Evolutionary conservation across 2,797 vertebrate genomes (phyloP), one percentile per base, ranked within the genome.

Genomic region (Chaetodon trifasciatus): DNA sequence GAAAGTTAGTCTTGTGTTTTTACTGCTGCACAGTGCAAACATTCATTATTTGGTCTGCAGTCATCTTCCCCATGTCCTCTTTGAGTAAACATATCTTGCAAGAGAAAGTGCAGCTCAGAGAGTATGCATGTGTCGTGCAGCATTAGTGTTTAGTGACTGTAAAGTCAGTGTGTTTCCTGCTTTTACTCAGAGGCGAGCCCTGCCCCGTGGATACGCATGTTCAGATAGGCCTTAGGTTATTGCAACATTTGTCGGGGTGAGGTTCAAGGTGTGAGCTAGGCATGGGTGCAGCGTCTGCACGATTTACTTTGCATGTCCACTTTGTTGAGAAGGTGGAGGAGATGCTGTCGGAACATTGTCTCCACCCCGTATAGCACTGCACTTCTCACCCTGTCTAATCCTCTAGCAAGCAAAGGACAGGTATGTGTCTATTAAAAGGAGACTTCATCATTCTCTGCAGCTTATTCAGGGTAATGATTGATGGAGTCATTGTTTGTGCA

Each of bases 161-260:
- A 53, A 67, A 68, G 44, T 87, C 83, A 86, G 71, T 73, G 62
- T n/a, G 57, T 87, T 90, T 93, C 88, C 82, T 87, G 81, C 73
- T 80, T 69, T 77, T 74, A 65, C 65, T 77, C 58, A 65, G 52
- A 69, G 71, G 11, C 81, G 65, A 81, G 86, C 84, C 90, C 81
- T 90, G 76, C 90, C 90, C 86, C 55, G 85, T 85, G 86, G 86
- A 82, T 64, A 91, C 89, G 90, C 88, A 87, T 78, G 80, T 69
- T 84, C 70, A 50, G 78, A 88, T 92, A 81, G 76, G 77, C 86
- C 66, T 56, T 70, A 15, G 83, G 75, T 81, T 91, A 81, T 91
- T 94, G 83, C 93, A 85, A 91, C 90, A 93, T 88, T 79, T 58
- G 49, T 65, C 35, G 15, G 85, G 76, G 79, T 85, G 76, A 72